A percentile compares a stretch with the other conserved stretches of the same genome.
These are phyloP conservation scores for Formica aserva DNA, from an alignment of 2,888 invertebrate species.

Conservation along the genomic window DNA sequence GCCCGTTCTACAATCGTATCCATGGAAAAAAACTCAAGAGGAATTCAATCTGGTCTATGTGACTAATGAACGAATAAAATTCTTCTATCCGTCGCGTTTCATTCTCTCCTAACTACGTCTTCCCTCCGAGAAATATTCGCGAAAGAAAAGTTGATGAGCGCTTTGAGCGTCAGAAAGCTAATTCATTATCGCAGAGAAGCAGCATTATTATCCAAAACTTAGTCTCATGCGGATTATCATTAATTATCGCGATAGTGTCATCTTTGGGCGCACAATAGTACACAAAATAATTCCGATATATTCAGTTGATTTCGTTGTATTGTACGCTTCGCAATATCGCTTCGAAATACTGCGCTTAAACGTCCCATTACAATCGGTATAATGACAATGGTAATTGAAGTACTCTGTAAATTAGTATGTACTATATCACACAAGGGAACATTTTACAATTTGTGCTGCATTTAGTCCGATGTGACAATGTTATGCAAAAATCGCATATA, in stretches of 20 bases:
- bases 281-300: slow-evolving; percentile 19
- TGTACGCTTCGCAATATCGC: slow-evolving; percentile 23
- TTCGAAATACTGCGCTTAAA: slow-evolving; percentile 48
- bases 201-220: slow-evolving; percentile 11
- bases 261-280: not conserved
- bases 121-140: slow-evolving; percentile 31
- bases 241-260: slow-evolving; percentile 31
- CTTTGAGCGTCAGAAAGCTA: slow-evolving; percentile 8
- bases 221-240: not conserved
- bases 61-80: slow-evolving; percentile 84
- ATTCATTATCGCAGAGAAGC: not conserved
- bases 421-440: slow-evolving; percentile 13
- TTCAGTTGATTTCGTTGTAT: slow-evolving; percentile 19
- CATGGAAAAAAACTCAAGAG: slow-evolving; percentile 65
- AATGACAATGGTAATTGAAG: slow-evolving; percentile 49
- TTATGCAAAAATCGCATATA: slow-evolving; percentile 21
- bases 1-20: slow-evolving; percentile 57
- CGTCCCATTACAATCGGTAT: slow-evolving; percentile 38
- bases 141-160: slow-evolving; percentile 35
- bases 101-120: slow-evolving; percentile 36
- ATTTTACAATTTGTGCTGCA: slow-evolving; percentile 34
- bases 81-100: slow-evolving; percentile 66
- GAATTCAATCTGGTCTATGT: slow-evolving; percentile 82
- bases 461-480: slow-evolving; percentile 16
- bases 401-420: slow-evolving; percentile 40